Conservation (phyloP, 2,797 vertebrate genomes). For the Tapera naevia region DNA sequence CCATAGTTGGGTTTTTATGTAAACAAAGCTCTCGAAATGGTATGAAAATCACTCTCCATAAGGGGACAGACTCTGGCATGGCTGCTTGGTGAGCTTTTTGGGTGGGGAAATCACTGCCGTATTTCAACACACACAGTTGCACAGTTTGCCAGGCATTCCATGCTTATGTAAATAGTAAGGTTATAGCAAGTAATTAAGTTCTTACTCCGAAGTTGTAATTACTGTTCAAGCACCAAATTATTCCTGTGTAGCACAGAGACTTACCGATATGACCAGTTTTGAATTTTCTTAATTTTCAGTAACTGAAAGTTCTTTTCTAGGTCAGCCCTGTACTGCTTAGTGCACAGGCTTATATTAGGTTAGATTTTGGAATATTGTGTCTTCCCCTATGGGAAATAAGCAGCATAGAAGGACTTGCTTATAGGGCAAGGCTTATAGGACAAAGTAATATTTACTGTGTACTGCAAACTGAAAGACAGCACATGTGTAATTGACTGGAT, state of each 20-base stretch:
- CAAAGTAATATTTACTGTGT: neutral
- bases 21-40: neutral
- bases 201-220: slow-evolving; percentile 17
- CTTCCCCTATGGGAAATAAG: slow-evolving; percentile 18
- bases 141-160: neutral
- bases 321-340: neutral
- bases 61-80: neutral
- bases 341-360: slow-evolving; percentile 9
- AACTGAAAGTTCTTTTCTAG: neutral
- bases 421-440: neutral
- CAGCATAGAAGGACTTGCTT: neutral
- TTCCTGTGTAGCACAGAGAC: neutral
- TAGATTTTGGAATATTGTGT: slow-evolving; percentile 33
- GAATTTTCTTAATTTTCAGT: slow-evolving; percentile 12
- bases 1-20: neutral
- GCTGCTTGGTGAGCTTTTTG: neutral
- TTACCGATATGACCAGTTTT: neutral
- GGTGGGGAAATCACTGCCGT: neutral
- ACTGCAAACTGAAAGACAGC: neutral
- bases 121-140: neutral
- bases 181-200: neutral
- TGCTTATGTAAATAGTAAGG: neutral
- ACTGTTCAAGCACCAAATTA: slow-evolving; percentile 1
- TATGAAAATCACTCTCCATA: neutral
- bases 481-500: neutral